Conservation (phyloP, 2,797 vertebrate species). For the Mycteria americana region DNA sequence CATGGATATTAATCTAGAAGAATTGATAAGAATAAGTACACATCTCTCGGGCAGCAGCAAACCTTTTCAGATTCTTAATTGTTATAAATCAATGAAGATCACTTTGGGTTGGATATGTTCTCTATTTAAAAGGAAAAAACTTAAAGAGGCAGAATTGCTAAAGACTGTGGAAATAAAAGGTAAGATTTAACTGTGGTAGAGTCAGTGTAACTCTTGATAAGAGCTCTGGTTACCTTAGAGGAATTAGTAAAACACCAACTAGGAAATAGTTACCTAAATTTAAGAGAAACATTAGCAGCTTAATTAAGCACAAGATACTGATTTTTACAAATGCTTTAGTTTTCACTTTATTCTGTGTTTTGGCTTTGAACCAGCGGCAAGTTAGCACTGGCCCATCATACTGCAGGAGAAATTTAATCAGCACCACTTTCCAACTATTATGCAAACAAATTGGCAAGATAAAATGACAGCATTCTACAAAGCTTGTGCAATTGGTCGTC, state of each 20-base stretch:
- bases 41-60: background rate
- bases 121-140: background rate
- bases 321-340: background rate
- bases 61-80: background rate
- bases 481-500: background rate
- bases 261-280: background rate
- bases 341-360: background rate
- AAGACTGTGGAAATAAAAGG: background rate
- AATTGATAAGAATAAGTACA: background rate
- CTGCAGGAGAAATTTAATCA: background rate
- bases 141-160: background rate
- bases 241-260: background rate
- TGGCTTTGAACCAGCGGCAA: background rate
- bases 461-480: background rate
- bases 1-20: background rate
- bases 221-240: background rate
- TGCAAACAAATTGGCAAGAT: constrained; percentile 11
- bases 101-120: background rate
- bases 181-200: background rate
- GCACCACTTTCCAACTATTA: background rate
- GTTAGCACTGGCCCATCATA: background rate
- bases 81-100: background rate
- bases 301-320: background rate
- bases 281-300: background rate
- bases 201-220: background rate